A percentile compares a stretch with the other conserved stretches of the same genome.
Conservation (phyloP, 1,140 invertebrate species). For the Drosophila fuyamai region DNA sequence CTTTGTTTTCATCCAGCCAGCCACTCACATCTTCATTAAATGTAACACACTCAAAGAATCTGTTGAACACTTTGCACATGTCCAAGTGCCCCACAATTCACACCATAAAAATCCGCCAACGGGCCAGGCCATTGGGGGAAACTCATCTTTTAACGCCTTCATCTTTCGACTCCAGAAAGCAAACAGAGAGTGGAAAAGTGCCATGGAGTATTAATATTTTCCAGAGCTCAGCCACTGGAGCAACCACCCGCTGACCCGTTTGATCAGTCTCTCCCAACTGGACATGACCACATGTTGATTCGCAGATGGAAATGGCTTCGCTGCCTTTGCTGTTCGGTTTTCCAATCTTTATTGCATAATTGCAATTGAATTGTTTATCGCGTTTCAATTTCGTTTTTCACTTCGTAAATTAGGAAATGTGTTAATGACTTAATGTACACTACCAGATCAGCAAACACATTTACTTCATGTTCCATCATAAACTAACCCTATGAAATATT, state of each 20-base stretch:
- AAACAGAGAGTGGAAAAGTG: constrained; percentile 13
- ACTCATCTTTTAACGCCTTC: constrained; percentile 57
- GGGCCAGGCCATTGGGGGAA: constrained; percentile 20
- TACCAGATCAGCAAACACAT: constrained; percentile 52
- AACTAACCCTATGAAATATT: constrained; percentile 35
- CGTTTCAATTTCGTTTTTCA: constrained; percentile 37
- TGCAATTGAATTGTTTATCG: constrained; percentile 65
- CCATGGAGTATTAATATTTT: constrained; percentile 53
- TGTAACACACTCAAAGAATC: constrained; percentile 46
- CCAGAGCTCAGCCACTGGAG: constrained; percentile 30
- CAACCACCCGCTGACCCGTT: constrained; percentile 55
- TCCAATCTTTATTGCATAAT: constrained; percentile 66
- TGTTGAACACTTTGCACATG: constrained; percentile 53
- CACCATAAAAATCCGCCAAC: constrained; percentile 25
- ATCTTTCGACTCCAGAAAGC: constrained; percentile 21
- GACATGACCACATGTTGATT: constrained; percentile 63
- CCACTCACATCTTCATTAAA: constrained; percentile 47
- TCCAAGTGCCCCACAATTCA: constrained; percentile 51
- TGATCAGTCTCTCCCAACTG: constrained; percentile 36
- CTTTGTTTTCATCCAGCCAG: background rate
- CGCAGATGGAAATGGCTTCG: constrained; percentile 37
- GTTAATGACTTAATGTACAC: constrained; percentile 53
- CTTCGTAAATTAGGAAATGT: constrained; percentile 44
- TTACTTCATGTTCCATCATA: constrained; percentile 25
- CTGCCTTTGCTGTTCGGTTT: constrained; percentile 27